phyloP scores from a whole-genome alignment of 2,113 vertebrate species.

The Ptychochromis oligacanthus region DNA sequence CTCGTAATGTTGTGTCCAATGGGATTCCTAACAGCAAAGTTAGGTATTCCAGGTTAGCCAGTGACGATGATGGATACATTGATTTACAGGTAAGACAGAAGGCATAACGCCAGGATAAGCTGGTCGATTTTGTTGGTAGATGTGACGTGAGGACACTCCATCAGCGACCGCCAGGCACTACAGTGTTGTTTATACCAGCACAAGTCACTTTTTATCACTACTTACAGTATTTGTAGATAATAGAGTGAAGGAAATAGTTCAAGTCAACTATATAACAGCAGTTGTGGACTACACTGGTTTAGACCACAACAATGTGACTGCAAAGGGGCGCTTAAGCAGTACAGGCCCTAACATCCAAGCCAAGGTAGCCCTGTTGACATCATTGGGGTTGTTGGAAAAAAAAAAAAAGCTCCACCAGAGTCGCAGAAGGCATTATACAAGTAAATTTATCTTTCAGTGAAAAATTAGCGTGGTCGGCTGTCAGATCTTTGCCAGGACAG shows the following conservation, averaged over 20 bases:
- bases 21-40: slow-evolving; percentile 86
- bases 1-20: slow-evolving; percentile 82
- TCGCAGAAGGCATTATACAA: no score
- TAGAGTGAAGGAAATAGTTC: background rate
- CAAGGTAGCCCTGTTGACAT: background rate
- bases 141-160: no score
- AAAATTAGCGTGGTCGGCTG: background rate
- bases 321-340: background rate
- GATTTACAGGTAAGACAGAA: slow-evolving; percentile 89
- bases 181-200: no score
- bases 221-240: background rate
- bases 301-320: background rate
- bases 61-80: slow-evolving; percentile 94
- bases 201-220: no score
- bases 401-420: no score
- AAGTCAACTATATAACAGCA: no score
- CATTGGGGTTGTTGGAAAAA: background rate
- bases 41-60: slow-evolving; percentile 90
- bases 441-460: no score
- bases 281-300: background rate
- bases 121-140: no score
- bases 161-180: no score
- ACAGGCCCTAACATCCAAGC: background rate
- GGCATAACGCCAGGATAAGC: background rate
- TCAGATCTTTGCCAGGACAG: background rate